Conservation (phyloP, 2,888 invertebrate genomes). For the Cataglyphis albicans region DNA sequence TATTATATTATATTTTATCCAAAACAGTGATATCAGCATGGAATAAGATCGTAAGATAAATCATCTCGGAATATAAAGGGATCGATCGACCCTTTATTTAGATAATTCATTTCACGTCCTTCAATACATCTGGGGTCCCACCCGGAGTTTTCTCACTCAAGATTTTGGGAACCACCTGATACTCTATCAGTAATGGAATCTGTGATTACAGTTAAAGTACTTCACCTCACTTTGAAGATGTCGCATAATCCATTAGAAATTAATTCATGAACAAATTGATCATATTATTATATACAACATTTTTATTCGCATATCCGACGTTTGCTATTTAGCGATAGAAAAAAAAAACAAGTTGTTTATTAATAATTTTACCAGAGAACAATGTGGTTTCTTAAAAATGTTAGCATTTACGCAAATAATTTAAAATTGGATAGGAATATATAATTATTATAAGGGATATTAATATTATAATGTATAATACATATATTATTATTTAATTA, state of each 20-base stretch:
- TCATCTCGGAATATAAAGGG: not conserved
- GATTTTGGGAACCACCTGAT: not conserved
- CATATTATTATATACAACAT: not conserved
- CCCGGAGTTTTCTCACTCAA: constrained; percentile 5
- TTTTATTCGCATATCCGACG: not conserved
- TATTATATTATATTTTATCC: not conserved
- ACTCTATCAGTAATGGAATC: not conserved
- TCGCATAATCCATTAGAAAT: not conserved
- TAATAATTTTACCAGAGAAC: not conserved
- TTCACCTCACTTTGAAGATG: not conserved
- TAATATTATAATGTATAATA: not conserved
- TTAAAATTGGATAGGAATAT: not conserved
- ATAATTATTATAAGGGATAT: not conserved
- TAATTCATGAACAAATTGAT: not conserved
- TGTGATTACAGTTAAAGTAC: not conserved
- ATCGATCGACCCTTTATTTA: constrained; percentile 9
- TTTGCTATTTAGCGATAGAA: not conserved
- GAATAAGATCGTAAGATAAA: constrained; percentile 4
- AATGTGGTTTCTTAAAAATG: not conserved
- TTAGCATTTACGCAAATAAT: not conserved
- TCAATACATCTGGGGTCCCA: constrained; percentile 9
- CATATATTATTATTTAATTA: not conserved
- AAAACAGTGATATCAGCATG: not conserved
- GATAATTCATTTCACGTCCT: constrained; percentile 23
- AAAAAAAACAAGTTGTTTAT: not conserved